Evolutionary conservation across 2,888 invertebrate genomes (phyloP).

Genomic region (Pheosia tremula): DNA sequence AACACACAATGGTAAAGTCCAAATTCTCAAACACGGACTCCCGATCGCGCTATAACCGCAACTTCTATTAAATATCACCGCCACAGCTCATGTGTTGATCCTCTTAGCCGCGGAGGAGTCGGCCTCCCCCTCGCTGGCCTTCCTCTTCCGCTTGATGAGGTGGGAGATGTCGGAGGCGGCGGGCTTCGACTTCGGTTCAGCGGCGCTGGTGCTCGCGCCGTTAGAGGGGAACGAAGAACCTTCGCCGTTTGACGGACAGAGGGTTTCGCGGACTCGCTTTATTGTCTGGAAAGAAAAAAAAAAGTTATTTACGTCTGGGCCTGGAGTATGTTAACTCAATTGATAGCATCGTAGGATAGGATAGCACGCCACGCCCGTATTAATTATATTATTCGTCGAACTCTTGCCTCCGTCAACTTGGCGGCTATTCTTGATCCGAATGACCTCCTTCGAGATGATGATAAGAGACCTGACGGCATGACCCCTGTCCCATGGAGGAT

Average conservation of each 20-base stretch:
- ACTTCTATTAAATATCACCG: slow-evolving; percentile 9
- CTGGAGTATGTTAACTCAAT: too few species aligned
- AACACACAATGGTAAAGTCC: neutral
- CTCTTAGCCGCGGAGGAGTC: slow-evolving; percentile 86
- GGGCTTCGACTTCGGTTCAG: slow-evolving; percentile 86
- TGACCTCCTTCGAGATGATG: too few species aligned
- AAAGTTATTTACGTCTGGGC: too few species aligned
- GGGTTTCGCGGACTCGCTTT: slow-evolving; percentile 68
- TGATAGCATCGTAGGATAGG: too few species aligned
- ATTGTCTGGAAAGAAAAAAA: slow-evolving; percentile 61
- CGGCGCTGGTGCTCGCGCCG: slow-evolving; percentile 46
- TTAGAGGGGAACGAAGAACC: slow-evolving; percentile 41
- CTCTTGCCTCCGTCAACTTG: too few species aligned
- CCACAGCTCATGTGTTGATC: slow-evolving; percentile 64
- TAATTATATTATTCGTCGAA: too few species aligned
- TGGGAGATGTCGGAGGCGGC: slow-evolving; percentile 92
- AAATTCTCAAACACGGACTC: neutral
- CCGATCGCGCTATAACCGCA: slow-evolving; percentile 5
- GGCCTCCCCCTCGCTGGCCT: slow-evolving; percentile 86
- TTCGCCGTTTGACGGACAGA: slow-evolving; percentile 62
- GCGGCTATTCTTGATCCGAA: too few species aligned
- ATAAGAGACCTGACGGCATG: too few species aligned
- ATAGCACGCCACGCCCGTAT: too few species aligned
- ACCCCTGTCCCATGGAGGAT: too few species aligned
- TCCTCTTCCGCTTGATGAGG: slow-evolving; percentile 91